Evolutionary conservation across 2,888 invertebrate genomes (phyloP), one percentile per base, ranked within the genome.

Genomic region (Mechanitis messenoides): DNA sequence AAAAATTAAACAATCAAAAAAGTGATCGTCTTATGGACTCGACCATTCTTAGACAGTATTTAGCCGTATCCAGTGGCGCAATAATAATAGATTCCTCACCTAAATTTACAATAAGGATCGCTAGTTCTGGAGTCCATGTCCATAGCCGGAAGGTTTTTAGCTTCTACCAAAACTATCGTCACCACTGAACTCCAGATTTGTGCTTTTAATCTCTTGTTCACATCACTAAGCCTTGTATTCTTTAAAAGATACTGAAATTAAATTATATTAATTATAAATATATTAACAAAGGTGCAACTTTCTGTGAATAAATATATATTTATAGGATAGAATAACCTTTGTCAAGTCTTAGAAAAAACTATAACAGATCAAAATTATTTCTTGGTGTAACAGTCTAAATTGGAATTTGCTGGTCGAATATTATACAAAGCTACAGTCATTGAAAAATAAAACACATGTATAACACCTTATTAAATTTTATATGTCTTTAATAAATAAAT

Each of bases 181-280:
- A 99, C 98, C 62, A 98, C 97, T 2, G 97, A 97, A 79, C 96
- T 97, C 98, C 98, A 99, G 80, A 98, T 96, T 87, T 98, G 98
- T 38, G 96, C 97, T 85, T 98, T 98, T 59, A 97, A 87, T 65
- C 95, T 91, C 78, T 94, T 94, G 78, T 95, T 96, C 61, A 95
- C 94, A 77, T 97, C 96, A 50, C 94, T 93, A 68, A 95, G 84
- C 78, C 94, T 92, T 67, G 93, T 93, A 77, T 94, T 95, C 77
- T 93, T 93, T 75, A 95, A 92, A 72, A 95, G 93, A 80, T 96
- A 96, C 96, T 96, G 91, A 20, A 20, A 20, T 20, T 1, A 20
- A 20, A 20, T 20, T 20, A 20, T 20, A 20, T 20, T 20, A 20
- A 20, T 20, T 20, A 20, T 1, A 20, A 20, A 20, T 20, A 20